Base-by-base conservation (phyloP, 2,797 vertebrate species). In the Gymnocypris eckloni region DNA sequence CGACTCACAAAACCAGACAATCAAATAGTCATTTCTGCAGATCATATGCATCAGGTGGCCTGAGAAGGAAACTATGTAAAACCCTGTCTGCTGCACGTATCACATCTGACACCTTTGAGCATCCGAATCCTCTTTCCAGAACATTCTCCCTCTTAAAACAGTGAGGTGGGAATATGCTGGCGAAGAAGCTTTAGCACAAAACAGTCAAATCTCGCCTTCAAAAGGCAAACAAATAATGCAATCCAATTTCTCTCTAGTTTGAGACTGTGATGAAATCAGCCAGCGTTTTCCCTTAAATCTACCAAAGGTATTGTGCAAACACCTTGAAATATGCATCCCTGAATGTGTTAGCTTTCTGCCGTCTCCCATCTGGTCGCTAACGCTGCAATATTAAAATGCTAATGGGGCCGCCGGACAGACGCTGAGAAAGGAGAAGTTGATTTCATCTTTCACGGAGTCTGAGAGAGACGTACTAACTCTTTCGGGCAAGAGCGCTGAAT, bases 361-460 rank as follows among this genome's bases (percentile, higher is more conserved):
- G 45, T 76, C 67, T 86, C 87, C 89, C 79, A 85, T 90, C 81
- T 84, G 79, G 85, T 78, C 81, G 45, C 84, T 81, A 87, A 87
- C 56, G 67, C 85, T 71, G 73, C 76, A 52, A 82, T 88, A 90
- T 90, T 89, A 88, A 85, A 89, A 89, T 90, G 86, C 87, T 90
- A 91, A 90, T 90, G 78, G 76, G 22, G 45, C 37, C 70, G 43
- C 66, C 61, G 72, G 87, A 85, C 86, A 86, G 87, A 84, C 75
- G 61, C 86, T 56, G 7, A 79, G 66, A n/a, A 41, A 52, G 88
- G 92, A 89, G 85, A 92, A 91, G 79, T 66, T 70, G 54, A 85
- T 84, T 86, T 61, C 72, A 61, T 82, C 56, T 82, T 86, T 69
- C 48, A 52, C 41, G 13, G 71, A 54, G 70, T 37, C 72, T 54